phyloP scores from a whole-genome alignment of 2,888 invertebrate species.

The Eristalis tenax region DNA sequence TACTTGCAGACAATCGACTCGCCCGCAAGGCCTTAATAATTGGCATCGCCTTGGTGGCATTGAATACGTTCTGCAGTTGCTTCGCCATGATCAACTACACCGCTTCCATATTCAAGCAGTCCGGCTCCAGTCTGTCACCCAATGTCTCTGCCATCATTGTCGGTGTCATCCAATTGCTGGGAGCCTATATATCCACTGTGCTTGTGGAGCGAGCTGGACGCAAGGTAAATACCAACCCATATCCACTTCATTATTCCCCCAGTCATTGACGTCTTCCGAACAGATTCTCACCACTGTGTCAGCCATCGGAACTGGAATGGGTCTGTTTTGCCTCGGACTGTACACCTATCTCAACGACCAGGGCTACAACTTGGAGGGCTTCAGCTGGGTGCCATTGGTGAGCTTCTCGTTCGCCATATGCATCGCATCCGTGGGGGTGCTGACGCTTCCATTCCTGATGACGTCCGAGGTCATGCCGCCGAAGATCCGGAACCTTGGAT shows the following conservation, averaged over 20 bases:
- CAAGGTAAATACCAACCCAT: slow-evolving; percentile 73
- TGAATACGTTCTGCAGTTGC: slow-evolving; percentile 79
- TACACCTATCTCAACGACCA: slow-evolving; percentile 75
- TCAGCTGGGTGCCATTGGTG: slow-evolving; percentile 78
- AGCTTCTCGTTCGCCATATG: slow-evolving; percentile 79
- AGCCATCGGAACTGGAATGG: slow-evolving; percentile 76
- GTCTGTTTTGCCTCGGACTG: slow-evolving; percentile 76
- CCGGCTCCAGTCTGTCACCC: slow-evolving; percentile 78
- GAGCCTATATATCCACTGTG: slow-evolving; percentile 77
- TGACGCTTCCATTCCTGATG: slow-evolving; percentile 79
- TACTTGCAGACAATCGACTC: slow-evolving; percentile 74
- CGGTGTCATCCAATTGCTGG: slow-evolving; percentile 78
- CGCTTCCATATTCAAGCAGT: slow-evolving; percentile 78
- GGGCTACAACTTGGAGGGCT: slow-evolving; percentile 73
- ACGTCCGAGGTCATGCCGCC: slow-evolving; percentile 78
- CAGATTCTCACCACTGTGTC: slow-evolving; percentile 76
- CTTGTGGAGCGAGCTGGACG: slow-evolving; percentile 79
- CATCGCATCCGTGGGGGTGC: slow-evolving; percentile 77
- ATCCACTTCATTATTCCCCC: background rate
- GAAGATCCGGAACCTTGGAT: slow-evolving; percentile 76
- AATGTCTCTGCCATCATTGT: slow-evolving; percentile 78
- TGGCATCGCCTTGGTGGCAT: slow-evolving; percentile 76
- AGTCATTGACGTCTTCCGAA: background rate
- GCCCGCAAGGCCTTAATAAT: slow-evolving; percentile 78
- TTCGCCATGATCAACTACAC: slow-evolving; percentile 80